phyloP scores from a whole-genome alignment of 2,888 invertebrate species.

The Diaperis boleti region DNA sequence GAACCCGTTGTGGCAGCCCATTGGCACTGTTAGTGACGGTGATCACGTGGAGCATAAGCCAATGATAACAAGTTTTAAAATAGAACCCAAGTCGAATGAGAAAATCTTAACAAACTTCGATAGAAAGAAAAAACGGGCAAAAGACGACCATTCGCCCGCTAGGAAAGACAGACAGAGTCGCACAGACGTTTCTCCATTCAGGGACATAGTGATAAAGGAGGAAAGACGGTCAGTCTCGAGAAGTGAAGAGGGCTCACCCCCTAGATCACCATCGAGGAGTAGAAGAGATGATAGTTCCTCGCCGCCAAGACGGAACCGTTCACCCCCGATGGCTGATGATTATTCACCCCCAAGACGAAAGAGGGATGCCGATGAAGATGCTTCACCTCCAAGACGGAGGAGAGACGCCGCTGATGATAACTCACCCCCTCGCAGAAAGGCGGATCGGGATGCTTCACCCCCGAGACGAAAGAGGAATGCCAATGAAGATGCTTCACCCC shows the following conservation, averaged over 20 bases:
- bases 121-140: slow-evolving; percentile 15
- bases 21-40: slow-evolving; percentile 48
- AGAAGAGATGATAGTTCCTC: neutral
- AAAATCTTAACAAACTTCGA: slow-evolving; percentile 18
- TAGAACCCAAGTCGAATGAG: slow-evolving; percentile 36
- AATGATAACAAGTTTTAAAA: slow-evolving; percentile 42
- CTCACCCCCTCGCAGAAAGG: slow-evolving; percentile 7
- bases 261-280: neutral
- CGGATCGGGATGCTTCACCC: slow-evolving; percentile 62
- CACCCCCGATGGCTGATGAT: neutral
- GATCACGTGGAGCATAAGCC: slow-evolving; percentile 21
- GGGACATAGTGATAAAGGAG: neutral
- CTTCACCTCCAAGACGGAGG: neutral
- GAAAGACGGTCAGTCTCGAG: neutral
- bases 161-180: neutral
- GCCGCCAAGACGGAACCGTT: neutral
- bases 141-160: neutral
- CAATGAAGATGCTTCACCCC: slow-evolving; percentile 64
- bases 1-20: slow-evolving; percentile 60
- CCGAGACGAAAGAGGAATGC: slow-evolving; percentile 57
- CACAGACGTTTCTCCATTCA: neutral
- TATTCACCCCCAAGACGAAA: neutral
- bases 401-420: slow-evolving; percentile 9
- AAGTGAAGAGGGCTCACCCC: neutral
- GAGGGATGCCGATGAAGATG: neutral